Evolutionary conservation across 1,140 invertebrate species (phyloP).

Genomic region (Drosophila orena): DNA sequence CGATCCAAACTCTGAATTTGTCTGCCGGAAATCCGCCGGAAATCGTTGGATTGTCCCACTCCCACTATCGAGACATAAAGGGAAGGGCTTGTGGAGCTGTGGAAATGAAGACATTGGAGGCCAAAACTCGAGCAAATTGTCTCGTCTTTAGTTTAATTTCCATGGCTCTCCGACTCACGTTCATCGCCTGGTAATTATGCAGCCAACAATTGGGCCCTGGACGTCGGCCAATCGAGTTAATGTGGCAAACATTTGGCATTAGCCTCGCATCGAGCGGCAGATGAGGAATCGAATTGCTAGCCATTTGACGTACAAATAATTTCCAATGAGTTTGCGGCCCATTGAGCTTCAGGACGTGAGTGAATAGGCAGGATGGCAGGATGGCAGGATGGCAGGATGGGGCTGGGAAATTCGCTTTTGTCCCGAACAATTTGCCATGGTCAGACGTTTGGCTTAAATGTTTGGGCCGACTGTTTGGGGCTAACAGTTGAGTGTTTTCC

Average conservation of each 20-base stretch:
- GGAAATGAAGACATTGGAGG: constrained; percentile 22
- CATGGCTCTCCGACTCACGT: constrained; percentile 59
- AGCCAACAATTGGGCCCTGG: constrained; percentile 67
- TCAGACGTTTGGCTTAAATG: constrained; percentile 32
- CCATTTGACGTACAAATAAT: constrained; percentile 78
- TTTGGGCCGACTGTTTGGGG: constrained; percentile 18
- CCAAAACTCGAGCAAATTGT: constrained; percentile 55
- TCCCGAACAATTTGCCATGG: constrained; percentile 30
- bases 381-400: neutral
- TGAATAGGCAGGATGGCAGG: neutral
- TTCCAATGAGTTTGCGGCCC: constrained; percentile 80
- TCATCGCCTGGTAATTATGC: constrained; percentile 69
- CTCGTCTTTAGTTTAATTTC: constrained; percentile 66
- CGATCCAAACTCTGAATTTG: constrained; percentile 76
- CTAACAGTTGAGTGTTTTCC: constrained; percentile 16
- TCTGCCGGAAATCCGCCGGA: constrained; percentile 79
- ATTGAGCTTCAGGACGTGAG: constrained; percentile 68
- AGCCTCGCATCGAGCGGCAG: constrained; percentile 43
- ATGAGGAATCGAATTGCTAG: constrained; percentile 46
- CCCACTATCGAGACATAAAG: constrained; percentile 25
- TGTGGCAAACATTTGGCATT: constrained; percentile 76
- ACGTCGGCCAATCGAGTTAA: constrained; percentile 76
- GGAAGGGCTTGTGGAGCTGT: constrained; percentile 62
- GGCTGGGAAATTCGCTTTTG: constrained; percentile 14
- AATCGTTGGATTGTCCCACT: constrained; percentile 72